Conservation (phyloP, 2,888 invertebrate species). For the Oligia strigilis region DNA sequence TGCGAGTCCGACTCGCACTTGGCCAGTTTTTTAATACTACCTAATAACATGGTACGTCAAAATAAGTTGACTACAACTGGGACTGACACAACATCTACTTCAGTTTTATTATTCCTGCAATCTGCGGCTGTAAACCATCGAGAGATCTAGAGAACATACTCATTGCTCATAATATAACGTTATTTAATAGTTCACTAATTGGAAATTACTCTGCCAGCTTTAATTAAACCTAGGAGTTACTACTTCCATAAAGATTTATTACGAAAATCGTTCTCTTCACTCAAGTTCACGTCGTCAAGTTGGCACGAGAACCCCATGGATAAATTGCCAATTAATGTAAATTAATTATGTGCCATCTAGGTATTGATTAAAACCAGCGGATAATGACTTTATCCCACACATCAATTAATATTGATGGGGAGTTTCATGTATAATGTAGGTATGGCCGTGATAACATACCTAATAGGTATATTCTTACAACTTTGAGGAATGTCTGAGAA, state of each 20-base stretch:
- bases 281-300: slow-evolving; percentile 18
- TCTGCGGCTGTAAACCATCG: slow-evolving; percentile 36
- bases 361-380: slow-evolving; percentile 15
- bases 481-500: slow-evolving; percentile 23
- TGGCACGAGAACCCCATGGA: slow-evolving; percentile 7
- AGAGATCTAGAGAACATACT: neutral
- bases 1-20: too few relatives aligned
- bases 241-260: slow-evolving; percentile 26
- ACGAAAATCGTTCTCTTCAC: slow-evolving; percentile 12
- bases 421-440: neutral
- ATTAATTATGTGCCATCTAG: slow-evolving; percentile 36
- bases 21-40: neutral
- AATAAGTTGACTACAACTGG: slow-evolving; percentile 17
- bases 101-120: slow-evolving; percentile 30
- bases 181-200: slow-evolving; percentile 51
- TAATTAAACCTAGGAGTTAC: slow-evolving; percentile 46
- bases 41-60: slow-evolving; percentile 16
- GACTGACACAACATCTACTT: neutral
- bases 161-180: slow-evolving; percentile 25
- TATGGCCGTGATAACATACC: slow-evolving; percentile 22
- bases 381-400: slow-evolving; percentile 35
- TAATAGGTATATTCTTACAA: neutral
- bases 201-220: slow-evolving; percentile 44
- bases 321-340: slow-evolving; percentile 29
- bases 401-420: slow-evolving; percentile 35